Evolutionary conservation across 2,888 invertebrate genomes (phyloP), one percentile per base, ranked within the genome.

Genomic region (Philhelius pedissequus): DNA sequence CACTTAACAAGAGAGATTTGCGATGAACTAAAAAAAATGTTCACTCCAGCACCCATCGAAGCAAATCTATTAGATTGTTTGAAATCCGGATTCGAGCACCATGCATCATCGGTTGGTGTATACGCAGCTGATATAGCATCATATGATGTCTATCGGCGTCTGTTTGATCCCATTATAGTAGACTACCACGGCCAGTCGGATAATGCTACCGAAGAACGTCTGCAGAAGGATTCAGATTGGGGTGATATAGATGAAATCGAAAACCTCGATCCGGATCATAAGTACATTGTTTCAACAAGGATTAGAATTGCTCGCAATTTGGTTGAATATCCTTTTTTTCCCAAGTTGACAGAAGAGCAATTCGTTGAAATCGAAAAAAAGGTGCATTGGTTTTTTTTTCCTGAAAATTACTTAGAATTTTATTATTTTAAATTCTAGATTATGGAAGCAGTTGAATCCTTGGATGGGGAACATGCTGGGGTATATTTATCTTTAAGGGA

Each of bases 121-220:
- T 95, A 94, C 89, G 95, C 95, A 0, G 93, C 94, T 6, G 95
- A 95, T 90, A 92, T 94, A 0, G 94, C 95, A 79, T 92, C 93
- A 15, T 95, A 95, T 91, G 92, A 92, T 54, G 90, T 93, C 20
- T 95, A 95, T 88, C 91, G 91, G 56, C 92, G 92, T 52, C 91
- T 96, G 30, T 95, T 95, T 89, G 93, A 95, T 90, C 94, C 94
- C 43, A 92, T 95, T 88, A 94, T 95, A 90, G 93, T 93, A 86
- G 94, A 94, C 83, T 94, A 94, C 90, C 95, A 95, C 89, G 92
- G 91, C 7, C 89, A 89, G 66, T 32, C 86, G 66, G 89, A 89
- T 0, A 70, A 78, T 48, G 73, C 38, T 0, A 88, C 87, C 62
- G 89, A 89, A 1, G 94, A 94, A 75, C 93, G 94, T 88, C 89